Conservation (phyloP, 2,888 invertebrate species). For the Malthinus seriepunctatus region DNA sequence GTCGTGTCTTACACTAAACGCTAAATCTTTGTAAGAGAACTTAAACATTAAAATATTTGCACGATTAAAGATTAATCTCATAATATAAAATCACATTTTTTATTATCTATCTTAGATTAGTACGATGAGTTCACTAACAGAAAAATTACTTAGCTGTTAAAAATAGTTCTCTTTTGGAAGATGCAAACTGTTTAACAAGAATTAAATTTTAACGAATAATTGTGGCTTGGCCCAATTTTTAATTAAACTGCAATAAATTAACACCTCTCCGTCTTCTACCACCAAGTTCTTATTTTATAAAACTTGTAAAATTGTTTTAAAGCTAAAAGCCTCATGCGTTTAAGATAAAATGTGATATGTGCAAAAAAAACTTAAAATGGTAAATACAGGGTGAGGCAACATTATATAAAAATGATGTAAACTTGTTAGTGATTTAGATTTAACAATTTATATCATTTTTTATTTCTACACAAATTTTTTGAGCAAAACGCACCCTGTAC, state of each 20-base stretch:
- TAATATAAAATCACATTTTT: slow-evolving; percentile 28
- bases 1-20: slow-evolving; percentile 14
- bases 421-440: too few species aligned
- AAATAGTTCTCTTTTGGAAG: slow-evolving; percentile 12
- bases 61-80: slow-evolving; percentile 29
- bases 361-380: slow-evolving; percentile 8
- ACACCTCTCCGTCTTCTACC: too few species aligned
- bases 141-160: neutral
- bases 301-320: too few species aligned
- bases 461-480: neutral
- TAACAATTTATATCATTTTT: neutral
- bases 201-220: neutral
- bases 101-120: slow-evolving; percentile 16
- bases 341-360: too few species aligned
- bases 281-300: too few species aligned
- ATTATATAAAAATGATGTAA: too few species aligned
- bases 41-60: slow-evolving; percentile 18
- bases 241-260: neutral
- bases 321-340: too few species aligned
- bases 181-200: slow-evolving; percentile 14
- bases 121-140: neutral
- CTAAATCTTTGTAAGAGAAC: neutral
- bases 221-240: neutral
- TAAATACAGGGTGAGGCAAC: too few species aligned
- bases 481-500: too few species aligned